Evolutionary conservation across 2,797 vertebrate species (phyloP).

Genomic region (Chiroxiphia lanceolata): DNA sequence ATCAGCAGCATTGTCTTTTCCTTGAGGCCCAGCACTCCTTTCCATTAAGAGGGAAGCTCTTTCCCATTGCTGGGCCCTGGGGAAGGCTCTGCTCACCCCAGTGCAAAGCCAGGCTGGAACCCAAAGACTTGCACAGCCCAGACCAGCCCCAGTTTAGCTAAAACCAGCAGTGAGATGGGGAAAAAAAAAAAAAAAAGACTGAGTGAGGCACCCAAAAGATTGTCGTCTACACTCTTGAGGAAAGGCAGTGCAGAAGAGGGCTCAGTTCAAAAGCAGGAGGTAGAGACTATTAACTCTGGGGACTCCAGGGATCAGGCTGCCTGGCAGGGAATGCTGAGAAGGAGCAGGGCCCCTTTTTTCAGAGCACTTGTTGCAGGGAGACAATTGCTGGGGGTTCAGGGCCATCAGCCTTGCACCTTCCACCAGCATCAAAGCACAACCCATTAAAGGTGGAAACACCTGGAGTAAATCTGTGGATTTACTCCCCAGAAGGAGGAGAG

Average conservation of each 20-base stretch:
- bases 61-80: background rate
- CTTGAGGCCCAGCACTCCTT: background rate
- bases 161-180: background rate
- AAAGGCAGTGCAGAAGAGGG: background rate
- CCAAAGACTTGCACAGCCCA: background rate
- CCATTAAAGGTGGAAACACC: background rate
- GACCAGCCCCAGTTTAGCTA: background rate
- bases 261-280: background rate
- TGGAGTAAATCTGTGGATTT: background rate
- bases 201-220: background rate
- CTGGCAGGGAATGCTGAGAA: background rate
- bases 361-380: background rate
- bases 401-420: background rate
- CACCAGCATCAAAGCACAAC: background rate
- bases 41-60: background rate
- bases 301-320: background rate
- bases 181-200: background rate
- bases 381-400: background rate
- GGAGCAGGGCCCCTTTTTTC: background rate
- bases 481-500: background rate
- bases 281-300: fast-evolving
- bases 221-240: background rate
- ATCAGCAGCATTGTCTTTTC: background rate
- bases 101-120: background rate
- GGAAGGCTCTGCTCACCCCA: background rate